Evolutionary conservation across 1,140 invertebrate genomes (phyloP).

Genomic region (Drosophila mayri): DNA sequence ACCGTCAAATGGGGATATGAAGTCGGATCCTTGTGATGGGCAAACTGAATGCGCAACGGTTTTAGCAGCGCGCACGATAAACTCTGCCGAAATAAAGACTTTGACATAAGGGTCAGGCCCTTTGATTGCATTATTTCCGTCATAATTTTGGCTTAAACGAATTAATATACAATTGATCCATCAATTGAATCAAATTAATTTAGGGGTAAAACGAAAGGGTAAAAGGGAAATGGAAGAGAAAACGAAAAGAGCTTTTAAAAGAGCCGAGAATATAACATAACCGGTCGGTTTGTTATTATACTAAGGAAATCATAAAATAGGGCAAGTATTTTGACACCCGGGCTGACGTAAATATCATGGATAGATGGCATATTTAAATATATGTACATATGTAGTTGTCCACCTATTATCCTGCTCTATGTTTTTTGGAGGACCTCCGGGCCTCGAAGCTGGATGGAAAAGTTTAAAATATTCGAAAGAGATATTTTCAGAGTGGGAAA

Average conservation of each 20-base stretch:
- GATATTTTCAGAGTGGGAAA: no score
- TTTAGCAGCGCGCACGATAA: background rate
- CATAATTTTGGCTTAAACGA: background rate
- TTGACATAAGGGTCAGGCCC: background rate
- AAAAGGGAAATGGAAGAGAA: background rate
- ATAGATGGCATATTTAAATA: background rate
- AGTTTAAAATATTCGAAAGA: no score
- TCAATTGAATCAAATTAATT: background rate
- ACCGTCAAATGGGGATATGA: background rate
- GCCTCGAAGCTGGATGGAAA: no score
- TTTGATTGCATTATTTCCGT: background rate
- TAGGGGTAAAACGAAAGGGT: background rate
- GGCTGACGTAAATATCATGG: constrained; percentile 11
- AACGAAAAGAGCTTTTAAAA: background rate
- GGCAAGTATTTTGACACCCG: background rate
- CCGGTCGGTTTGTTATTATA: background rate
- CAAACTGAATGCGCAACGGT: no score
- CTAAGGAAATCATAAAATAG: background rate
- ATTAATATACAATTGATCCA: background rate
- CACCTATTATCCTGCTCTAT: no score
- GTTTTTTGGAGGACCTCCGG: no score
- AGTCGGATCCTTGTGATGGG: background rate
- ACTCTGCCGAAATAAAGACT: no score
- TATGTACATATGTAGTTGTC: background rate
- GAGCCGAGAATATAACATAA: background rate